Evolutionary conservation across 2,113 vertebrate species (phyloP).

Genomic region (Corythornis madagascariensis): DNA sequence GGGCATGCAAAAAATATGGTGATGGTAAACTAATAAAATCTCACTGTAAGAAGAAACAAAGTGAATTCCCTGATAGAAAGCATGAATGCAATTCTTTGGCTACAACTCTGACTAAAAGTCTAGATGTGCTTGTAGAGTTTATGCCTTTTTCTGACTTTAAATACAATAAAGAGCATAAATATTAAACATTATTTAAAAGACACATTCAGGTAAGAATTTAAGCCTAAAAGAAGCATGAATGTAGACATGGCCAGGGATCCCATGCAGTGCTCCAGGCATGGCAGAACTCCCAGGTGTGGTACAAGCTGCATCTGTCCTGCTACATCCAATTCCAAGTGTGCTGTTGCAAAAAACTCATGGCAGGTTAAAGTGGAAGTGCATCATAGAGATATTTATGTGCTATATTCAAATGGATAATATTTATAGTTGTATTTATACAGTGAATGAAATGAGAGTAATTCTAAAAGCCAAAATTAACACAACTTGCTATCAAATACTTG

Average conservation of each 20-base stretch:
- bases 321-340: not conserved
- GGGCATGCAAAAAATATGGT: not conserved
- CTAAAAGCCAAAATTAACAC: not conserved
- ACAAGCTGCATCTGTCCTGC: not conserved
- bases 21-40: not conserved
- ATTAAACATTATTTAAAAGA: no score
- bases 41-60: not conserved
- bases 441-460: not conserved
- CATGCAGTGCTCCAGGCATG: not conserved
- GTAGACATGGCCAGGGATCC: not conserved
- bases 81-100: not conserved
- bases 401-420: not conserved
- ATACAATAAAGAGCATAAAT: not conserved
- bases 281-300: not conserved
- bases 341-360: not conserved
- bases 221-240: not conserved
- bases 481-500: not conserved
- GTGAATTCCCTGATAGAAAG: not conserved
- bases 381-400: not conserved
- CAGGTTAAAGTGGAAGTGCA: not conserved
- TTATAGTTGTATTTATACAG: not conserved
- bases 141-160: not conserved
- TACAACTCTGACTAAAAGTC: not conserved
- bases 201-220: no score
- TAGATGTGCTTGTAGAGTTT: not conserved